A percentile compares a stretch with the other conserved stretches of the same genome.
These are phyloP conservation scores for Rhyzopertha dominica DNA, from an alignment of 1,140 invertebrate genomes.

Conservation along the genomic window DNA sequence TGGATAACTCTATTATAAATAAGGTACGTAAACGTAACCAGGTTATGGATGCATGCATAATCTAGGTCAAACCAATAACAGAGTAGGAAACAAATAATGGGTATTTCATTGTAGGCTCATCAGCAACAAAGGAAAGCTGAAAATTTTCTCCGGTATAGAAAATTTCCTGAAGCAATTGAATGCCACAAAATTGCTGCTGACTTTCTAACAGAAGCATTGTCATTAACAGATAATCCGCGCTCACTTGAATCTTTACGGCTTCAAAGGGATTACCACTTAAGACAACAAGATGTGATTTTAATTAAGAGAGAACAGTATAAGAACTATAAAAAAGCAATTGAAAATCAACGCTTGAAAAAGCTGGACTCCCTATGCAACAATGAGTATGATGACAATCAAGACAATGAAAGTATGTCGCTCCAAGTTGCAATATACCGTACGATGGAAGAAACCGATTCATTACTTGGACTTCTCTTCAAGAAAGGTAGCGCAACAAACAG, in stretches of 20 bases:
- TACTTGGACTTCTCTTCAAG: conserved; percentile 48
- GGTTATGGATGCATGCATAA: no score
- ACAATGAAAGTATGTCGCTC: conserved; percentile 46
- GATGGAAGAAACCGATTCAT: conserved; percentile 58
- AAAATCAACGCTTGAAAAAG: conserved; percentile 47
- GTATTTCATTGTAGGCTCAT: conserved; percentile 60
- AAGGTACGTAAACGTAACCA: conserved; percentile 19
- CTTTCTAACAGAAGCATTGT: conserved; percentile 53
- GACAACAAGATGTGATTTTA: conserved; percentile 53
- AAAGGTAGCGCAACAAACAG: conserved; percentile 33
- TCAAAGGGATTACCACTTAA: conserved; percentile 58
- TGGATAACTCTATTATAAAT: conserved; percentile 26
- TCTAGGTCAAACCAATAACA: conserved; percentile 14
- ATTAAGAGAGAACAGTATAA: conserved; percentile 55
- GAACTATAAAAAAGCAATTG: conserved; percentile 53
- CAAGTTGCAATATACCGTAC: conserved; percentile 54
- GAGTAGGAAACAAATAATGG: conserved; percentile 2
- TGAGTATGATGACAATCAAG: conserved; percentile 36
- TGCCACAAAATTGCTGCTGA: conserved; percentile 58
- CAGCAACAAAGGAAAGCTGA: conserved; percentile 59
- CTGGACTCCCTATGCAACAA: conserved; percentile 41
- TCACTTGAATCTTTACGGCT: conserved; percentile 56
- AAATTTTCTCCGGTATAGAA: conserved; percentile 51
- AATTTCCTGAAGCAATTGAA: conserved; percentile 58
- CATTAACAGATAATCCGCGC: conserved; percentile 48